Conservation (phyloP, 2,113 vertebrate genomes). For the Anguilla japonica region DNA sequence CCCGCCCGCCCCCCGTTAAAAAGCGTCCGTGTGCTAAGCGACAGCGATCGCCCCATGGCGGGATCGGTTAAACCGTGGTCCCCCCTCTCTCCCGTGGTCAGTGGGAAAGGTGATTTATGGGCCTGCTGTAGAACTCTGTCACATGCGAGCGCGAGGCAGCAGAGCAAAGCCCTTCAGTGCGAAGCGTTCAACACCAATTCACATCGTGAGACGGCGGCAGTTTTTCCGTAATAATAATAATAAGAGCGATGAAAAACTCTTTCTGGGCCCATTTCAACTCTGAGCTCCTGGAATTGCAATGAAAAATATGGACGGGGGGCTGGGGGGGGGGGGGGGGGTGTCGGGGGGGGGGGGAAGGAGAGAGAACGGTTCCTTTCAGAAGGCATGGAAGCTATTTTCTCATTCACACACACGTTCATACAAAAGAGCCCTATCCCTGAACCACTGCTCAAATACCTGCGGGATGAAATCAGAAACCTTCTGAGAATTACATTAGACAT, state of each 20-base stretch:
- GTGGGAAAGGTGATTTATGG: not conserved
- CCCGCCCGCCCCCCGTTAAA: not conserved
- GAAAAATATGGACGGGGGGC: conserved; percentile 1
- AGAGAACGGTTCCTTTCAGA: conserved; percentile 22
- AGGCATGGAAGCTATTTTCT: conserved; percentile 25
- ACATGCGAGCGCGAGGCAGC: not conserved
- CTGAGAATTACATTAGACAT: conserved; percentile 65
- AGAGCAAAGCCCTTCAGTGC: not conserved
- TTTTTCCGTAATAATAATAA: not conserved
- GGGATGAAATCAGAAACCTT: conserved; percentile 71
- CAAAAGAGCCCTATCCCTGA: conserved; percentile 64
- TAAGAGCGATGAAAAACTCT: not conserved
- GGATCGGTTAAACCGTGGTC: not conserved
- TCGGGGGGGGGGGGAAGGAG: too few relatives aligned
- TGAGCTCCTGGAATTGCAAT: not conserved
- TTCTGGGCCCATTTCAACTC: not conserved
- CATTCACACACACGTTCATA: conserved; percentile 59
- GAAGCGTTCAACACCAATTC: not conserved
- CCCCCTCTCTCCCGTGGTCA: not conserved
- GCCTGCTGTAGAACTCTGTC: not conserved
- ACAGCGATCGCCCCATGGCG: not conserved
- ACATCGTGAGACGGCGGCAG: not conserved
- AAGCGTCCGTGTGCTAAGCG: not conserved
- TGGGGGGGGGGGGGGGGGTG: not conserved
- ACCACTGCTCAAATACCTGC: conserved; percentile 66